Base-by-base conservation (phyloP, 2,888 invertebrate genomes). In the Leptura quadrifasciata region DNA sequence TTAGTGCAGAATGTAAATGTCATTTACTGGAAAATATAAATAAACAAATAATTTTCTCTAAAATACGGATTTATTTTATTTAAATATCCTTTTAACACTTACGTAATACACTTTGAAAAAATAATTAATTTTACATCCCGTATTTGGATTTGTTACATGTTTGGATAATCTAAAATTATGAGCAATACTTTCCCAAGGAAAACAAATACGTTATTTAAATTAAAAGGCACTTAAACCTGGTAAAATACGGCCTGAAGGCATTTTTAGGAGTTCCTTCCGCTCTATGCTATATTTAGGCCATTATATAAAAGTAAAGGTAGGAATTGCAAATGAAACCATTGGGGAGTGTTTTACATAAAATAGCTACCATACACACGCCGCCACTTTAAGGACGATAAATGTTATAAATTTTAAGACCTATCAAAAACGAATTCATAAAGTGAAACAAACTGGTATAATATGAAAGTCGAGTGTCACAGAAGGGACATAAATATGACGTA, bases 381-480 rank as follows among this genome's bases (percentile, higher is more conserved):
- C 39, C 39, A 39, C 58, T 57, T 58, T 57, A 39, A 47, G 70
- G 61, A 52, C 27, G 54, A 27, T 57, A 64, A 70, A 65, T 60
- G 72, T 77, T 77, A 68, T 73, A 76, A 79, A 79, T 79, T 72
- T 79, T 79, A 79, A 72, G 70, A 79, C 72, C 79, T 79, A 78
- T 78, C 76, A 76, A 78, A 76, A 74, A 71, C 74, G 72, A 76
- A 79, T 79, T 79, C 76, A 75, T 75, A 79, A 79, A 79, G 76
- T 64, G 74, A 72, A 70, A 74, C 65, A 76, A 76, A 78, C 73
- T 72, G 76, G 73, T 70, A 67, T 72, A 73, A 69, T 76, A 65
- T 70, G 76, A 76, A 60, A 71, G 79, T 76, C 71, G 74, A 64
- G 57, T 57, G 72, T 72, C 63, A 52, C 54, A 15, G 72, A 21